Percentiles rank a stretch among this genome's conserved stretches.
Conservation (phyloP, 2,113 vertebrate species). For the Thamnophis sirtalis region DNA sequence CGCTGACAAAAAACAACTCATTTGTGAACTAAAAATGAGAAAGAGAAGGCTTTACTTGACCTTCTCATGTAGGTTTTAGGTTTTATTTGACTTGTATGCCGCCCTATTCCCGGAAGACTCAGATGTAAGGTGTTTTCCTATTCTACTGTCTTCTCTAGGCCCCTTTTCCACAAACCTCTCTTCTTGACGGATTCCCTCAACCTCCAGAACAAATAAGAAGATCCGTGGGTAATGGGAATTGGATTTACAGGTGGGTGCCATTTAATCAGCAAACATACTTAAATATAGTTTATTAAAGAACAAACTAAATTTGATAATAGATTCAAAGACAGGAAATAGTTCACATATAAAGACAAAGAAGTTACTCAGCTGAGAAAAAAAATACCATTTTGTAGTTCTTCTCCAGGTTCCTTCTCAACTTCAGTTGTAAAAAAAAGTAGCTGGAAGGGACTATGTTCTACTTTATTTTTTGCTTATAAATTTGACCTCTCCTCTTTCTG, state of each 20-base stretch:
- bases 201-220: background rate
- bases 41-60: background rate
- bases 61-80: no score
- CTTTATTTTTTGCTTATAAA: background rate
- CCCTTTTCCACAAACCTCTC: background rate
- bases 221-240: background rate
- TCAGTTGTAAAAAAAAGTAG: background rate
- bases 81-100: no score
- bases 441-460: background rate
- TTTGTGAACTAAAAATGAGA: background rate
- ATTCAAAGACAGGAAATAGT: background rate
- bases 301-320: background rate
- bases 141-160: background rate
- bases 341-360: background rate
- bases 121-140: background rate
- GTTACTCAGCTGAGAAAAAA: background rate
- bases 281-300: background rate
- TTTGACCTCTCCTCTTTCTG: background rate
- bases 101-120: no score
- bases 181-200: background rate
- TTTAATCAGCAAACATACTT: background rate
- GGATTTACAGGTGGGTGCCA: background rate
- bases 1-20: background rate
- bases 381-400: background rate
- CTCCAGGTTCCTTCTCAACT: background rate